phyloP scores from a whole-genome alignment of 1,140 invertebrate species.

The Drosophila punjabiensis region DNA sequence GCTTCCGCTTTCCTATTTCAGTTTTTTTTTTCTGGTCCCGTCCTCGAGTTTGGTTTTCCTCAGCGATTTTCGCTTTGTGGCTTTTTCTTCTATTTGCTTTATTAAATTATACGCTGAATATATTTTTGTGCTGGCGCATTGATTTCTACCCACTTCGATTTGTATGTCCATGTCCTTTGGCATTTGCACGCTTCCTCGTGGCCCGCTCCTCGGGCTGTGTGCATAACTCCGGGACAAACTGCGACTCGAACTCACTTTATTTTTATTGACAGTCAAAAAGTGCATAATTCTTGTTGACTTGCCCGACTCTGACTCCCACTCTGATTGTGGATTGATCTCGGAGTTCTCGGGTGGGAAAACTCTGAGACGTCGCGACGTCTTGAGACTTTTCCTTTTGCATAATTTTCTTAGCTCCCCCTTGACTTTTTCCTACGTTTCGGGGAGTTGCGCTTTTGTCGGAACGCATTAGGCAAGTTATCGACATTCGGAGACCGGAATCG shows the following conservation, averaged over 20 bases:
- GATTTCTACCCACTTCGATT: constrained; percentile 79
- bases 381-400: constrained; percentile 70
- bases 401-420: constrained; percentile 37
- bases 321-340: constrained; percentile 26
- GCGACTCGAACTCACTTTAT: constrained; percentile 77
- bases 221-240: constrained; percentile 41
- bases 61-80: constrained; percentile 40
- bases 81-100: constrained; percentile 77
- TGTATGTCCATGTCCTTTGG: constrained; percentile 80
- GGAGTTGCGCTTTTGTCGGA: constrained; percentile 76
- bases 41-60: constrained; percentile 25
- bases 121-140: constrained; percentile 80
- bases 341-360: constrained; percentile 2
- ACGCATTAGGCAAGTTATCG: constrained; percentile 65
- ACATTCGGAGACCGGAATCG: not conserved
- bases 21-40: not conserved
- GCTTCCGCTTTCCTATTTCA: constrained; percentile 6
- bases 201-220: constrained; percentile 20
- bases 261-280: constrained; percentile 83
- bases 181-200: constrained; percentile 45
- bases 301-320: constrained; percentile 51
- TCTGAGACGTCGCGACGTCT: constrained; percentile 45
- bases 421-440: constrained; percentile 15
- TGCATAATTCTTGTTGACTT: constrained; percentile 83
- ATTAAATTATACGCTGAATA: constrained; percentile 85